Percentiles rank a stretch among this genome's conserved stretches.
Evolutionary conservation across 1,140 invertebrate genomes (phyloP).

Genomic region (Kradibia gibbosae): DNA sequence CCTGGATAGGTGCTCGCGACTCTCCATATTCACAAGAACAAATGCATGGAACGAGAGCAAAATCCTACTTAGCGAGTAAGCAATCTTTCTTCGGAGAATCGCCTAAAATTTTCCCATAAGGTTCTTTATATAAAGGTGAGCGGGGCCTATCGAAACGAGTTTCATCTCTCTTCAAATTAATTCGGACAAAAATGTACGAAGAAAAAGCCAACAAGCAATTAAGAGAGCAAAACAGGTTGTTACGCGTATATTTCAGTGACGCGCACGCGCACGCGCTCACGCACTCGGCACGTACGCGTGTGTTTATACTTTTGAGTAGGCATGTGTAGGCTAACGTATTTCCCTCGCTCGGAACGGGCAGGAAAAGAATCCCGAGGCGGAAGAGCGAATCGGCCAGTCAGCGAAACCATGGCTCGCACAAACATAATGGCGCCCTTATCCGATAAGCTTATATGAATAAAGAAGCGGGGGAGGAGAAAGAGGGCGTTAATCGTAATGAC

Average conservation of each 20-base stretch:
- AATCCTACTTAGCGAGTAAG: no score
- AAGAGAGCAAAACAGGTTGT: slow-evolving; percentile 19
- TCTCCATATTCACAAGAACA: no score
- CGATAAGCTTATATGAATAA: slow-evolving; percentile 68
- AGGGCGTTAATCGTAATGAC: slow-evolving; percentile 69
- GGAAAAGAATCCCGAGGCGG: slow-evolving; percentile 25
- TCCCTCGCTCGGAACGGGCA: neutral
- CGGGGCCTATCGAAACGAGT: neutral
- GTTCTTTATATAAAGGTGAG: neutral
- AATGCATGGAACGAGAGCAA: no score
- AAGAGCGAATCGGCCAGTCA: slow-evolving; percentile 61
- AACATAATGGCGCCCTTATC: slow-evolving; percentile 70
- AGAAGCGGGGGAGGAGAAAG: slow-evolving; percentile 22
- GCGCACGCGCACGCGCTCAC: neutral
- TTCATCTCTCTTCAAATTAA: slow-evolving; percentile 16
- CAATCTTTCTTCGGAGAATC: neutral
- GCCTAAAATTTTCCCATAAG: neutral
- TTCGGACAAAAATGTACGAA: neutral
- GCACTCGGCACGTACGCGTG: neutral
- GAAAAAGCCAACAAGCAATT: slow-evolving; percentile 30
- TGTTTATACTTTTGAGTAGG: no score
- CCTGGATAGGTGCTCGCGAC: no score
- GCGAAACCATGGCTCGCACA: slow-evolving; percentile 53
- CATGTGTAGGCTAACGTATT: no score
- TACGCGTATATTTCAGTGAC: neutral